Evolutionary conservation across 2,797 vertebrate species (phyloP), one percentile per base, ranked within the genome.

Genomic region (Amazonetta brasiliensis): DNA sequence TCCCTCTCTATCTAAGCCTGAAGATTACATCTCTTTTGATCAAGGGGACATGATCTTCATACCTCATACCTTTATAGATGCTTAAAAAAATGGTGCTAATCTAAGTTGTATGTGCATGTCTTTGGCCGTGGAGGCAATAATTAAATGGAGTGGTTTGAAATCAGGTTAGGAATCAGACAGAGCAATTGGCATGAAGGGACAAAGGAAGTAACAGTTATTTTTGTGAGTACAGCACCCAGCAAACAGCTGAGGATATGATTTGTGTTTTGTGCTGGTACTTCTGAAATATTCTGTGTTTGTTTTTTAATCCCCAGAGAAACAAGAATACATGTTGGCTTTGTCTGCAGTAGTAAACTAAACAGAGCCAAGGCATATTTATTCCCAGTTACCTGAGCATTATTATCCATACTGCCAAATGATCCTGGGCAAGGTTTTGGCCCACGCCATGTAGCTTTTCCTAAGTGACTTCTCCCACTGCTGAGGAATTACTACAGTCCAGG

Each of bases 151-250:
- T 68, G 10, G 7, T 64, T 88, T 44, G 63, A 84, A 80, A 71
- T 71, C 22, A 39, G 62, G 8, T 75, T 78, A 33, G 58, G 66
- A 76, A 73, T 55, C 62, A 52, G 44, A n/a, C 2, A 1, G 41
- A 60, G 69, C 37, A 74, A 25, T 44, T 7, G 50, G 6, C 30
- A 9, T 35, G 54, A 85, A 41, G 16, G 41, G 19, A 46, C n/a
- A 25, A 20, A 69, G 35, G 39, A 56, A 19, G 19, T 33, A 21
- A 43, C 20, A 37, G 1, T 82, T 87, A 44, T 66, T 52, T 83
- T 23, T 89, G 35, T 80, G 37, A 87, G 43, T 0, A 0, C 18
- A 30, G n/a, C 31, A 14, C 21, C 3, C 7, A 0, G 2, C 1
- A 1, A 64, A 13, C 58, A 60, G 79, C 62, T 72, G 44, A 74